Percentiles rank a stretch among this genome's conserved stretches.
phyloP scores from a whole-genome alignment of 2,113 vertebrate species.

The Nerophis ophidion region DNA sequence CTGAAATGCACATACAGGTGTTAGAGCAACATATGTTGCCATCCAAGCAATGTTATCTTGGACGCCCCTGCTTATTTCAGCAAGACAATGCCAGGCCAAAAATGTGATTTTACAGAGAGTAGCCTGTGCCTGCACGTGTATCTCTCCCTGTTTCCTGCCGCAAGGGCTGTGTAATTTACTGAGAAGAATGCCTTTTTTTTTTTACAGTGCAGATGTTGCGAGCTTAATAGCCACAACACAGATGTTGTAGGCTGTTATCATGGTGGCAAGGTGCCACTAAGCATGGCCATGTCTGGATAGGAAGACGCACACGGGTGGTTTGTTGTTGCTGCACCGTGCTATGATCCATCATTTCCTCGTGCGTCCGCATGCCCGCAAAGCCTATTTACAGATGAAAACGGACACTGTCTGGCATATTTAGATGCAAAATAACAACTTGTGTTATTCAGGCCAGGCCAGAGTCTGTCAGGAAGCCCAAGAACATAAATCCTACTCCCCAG shows the following conservation, averaged over 20 bases:
- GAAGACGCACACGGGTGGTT: conserved; percentile 25
- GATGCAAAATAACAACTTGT: neutral
- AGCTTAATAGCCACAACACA: conserved; percentile 21
- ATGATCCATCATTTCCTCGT: neutral
- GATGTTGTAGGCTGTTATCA: conserved; percentile 33
- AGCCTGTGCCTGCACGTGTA: neutral
- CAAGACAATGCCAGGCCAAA: too few species aligned
- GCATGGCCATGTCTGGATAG: conserved; percentile 5
- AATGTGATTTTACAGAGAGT: too few species aligned
- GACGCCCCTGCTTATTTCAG: too few species aligned
- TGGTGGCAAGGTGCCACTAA: conserved; percentile 15
- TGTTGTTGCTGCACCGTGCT: conserved; percentile 2
- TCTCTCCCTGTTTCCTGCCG: conserved; percentile 23
- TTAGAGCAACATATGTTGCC: too few species aligned
- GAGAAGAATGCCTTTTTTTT: conserved; percentile 25
- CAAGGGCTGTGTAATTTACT: conserved; percentile 11
- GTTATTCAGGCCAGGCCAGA: neutral
- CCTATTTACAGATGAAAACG: conserved; percentile 8
- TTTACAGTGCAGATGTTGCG: conserved; percentile 32
- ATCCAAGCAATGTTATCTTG: too few species aligned
- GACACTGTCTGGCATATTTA: neutral
- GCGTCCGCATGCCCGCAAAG: conserved; percentile 18
- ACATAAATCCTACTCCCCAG: conserved; percentile 1
- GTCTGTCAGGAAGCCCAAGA: neutral
- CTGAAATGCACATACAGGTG: too few species aligned